These are phyloP conservation scores for Enteromius mattozi DNA, from an alignment of 2,797 vertebrate genomes.

Conservation along the genomic window DNA sequence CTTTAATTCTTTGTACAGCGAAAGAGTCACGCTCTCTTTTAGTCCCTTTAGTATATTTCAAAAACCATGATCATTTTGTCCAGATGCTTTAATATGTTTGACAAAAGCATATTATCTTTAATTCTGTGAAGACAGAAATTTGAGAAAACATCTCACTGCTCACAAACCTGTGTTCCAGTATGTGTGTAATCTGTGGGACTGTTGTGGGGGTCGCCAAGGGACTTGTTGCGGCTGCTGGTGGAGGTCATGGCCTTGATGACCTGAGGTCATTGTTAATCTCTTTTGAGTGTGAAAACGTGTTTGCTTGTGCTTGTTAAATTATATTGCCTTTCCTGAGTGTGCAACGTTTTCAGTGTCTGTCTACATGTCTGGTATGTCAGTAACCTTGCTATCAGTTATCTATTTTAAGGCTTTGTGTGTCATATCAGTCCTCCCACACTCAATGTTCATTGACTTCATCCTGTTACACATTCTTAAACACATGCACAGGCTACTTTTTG, in stretches of 20 bases:
- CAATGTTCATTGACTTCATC: slow-evolving; percentile 35
- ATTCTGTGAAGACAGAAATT: slow-evolving; percentile 8
- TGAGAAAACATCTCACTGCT: not conserved
- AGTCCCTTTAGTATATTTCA: not conserved
- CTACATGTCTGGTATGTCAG: not conserved
- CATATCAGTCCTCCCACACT: slow-evolving; percentile 17
- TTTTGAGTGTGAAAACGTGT: not conserved
- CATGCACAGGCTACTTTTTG: not conserved
- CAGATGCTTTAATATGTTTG: not conserved
- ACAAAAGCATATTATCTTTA: not conserved
- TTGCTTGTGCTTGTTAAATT: not conserved
- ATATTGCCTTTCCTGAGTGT: not conserved
- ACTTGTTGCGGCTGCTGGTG: slow-evolving; percentile 28
- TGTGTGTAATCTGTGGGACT: not conserved
- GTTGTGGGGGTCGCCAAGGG: slow-evolving; percentile 37
- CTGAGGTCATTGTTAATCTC: slow-evolving; percentile 36
- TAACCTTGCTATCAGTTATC: slow-evolving; percentile 16
- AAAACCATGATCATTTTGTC: not conserved
- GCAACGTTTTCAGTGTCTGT: not conserved
- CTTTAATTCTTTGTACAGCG: slow-evolving; percentile 15
- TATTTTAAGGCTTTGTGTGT: slow-evolving; percentile 45
- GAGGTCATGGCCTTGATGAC: slow-evolving; percentile 44
- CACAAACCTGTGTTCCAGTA: not conserved
- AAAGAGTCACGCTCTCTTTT: slow-evolving; percentile 16
- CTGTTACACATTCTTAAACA: slow-evolving; percentile 8